Base-by-base conservation (phyloP, 2,888 invertebrate genomes). In the Acrobasis repandana region DNA sequence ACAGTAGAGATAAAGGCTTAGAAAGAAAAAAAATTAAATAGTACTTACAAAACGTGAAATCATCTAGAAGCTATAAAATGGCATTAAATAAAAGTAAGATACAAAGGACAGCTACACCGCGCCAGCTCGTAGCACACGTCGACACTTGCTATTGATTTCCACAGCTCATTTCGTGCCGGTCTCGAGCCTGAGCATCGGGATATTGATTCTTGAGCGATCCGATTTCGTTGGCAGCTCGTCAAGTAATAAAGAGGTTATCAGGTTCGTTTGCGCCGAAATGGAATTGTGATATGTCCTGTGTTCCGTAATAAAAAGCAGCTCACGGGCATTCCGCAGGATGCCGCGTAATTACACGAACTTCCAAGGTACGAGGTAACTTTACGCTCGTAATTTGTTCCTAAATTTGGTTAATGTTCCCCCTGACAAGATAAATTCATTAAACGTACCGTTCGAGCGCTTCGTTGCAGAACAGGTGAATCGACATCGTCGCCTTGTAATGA, bases 401-500 rank as follows among this genome's bases (percentile, higher is more conserved):
- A 90, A 90, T 85, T 88, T 85, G 79, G 82, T 85, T 88, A 88
- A 88, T 86, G 85, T 80, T 83, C 80, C 84, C 81, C 83, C 77
- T 86, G 90, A 88, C 88, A 86, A 88, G 88, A 85, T 87, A 87
- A 90, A 90, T 90, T 89, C 88, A 89, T 90, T 90, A 87, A 83
- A 82, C 79, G 77, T 80, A 75, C 79, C 79, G 78, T 82, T 81
- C 77, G 76, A 77, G 75, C 74, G 73, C 65, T 65, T 64, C 65
- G 68, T 66, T 74, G 71, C 71, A 70, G 72, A 70, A 76, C 72
- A 77, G 76, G 79, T 72, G 76, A 72, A 79, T 80, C 73, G 77
- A 71, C 73, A 67, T 70, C 69, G 64, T 67, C 66, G 68, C 69
- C 69, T 58, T 68, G 73, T 77, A 81, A 85, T 73, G 75, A 77